A percentile compares a stretch with the other conserved stretches of the same genome.
Conservation (phyloP, 2,797 vertebrate species). For the Eremophila alpestris region DNA sequence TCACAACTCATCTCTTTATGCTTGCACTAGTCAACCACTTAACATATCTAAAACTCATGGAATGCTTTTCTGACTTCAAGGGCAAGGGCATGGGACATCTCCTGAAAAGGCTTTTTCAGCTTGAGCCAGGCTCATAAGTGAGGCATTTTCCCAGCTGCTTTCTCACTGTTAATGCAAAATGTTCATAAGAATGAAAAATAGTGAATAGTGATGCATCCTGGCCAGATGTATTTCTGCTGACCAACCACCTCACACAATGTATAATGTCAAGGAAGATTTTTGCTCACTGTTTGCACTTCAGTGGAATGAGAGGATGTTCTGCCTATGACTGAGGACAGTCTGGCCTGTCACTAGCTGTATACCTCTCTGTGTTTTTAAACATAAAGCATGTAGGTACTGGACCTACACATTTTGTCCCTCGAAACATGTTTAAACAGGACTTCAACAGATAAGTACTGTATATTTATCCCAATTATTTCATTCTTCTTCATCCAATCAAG, state of each 20-base stretch:
- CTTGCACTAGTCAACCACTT: neutral
- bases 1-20: neutral
- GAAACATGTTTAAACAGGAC: neutral
- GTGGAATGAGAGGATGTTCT: neutral
- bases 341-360: neutral
- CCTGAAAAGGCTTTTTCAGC: neutral
- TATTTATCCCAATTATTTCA: neutral
- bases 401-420: neutral
- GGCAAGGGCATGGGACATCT: neutral
- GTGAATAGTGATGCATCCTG: neutral
- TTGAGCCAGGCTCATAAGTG: neutral
- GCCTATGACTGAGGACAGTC: neutral
- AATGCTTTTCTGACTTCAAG: neutral
- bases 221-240: neutral
- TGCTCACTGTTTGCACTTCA: neutral
- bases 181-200: neutral
- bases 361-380: neutral
- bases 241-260: neutral
- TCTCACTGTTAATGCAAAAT: neutral
- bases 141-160: neutral
- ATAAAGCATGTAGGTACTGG: accelerated
- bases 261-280: neutral
- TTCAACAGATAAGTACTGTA: neutral
- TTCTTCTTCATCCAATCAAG: neutral
- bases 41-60: neutral